These are phyloP conservation scores for Drosophila limbata DNA, from an alignment of 2,888 invertebrate genomes.

Conservation along the genomic window DNA sequence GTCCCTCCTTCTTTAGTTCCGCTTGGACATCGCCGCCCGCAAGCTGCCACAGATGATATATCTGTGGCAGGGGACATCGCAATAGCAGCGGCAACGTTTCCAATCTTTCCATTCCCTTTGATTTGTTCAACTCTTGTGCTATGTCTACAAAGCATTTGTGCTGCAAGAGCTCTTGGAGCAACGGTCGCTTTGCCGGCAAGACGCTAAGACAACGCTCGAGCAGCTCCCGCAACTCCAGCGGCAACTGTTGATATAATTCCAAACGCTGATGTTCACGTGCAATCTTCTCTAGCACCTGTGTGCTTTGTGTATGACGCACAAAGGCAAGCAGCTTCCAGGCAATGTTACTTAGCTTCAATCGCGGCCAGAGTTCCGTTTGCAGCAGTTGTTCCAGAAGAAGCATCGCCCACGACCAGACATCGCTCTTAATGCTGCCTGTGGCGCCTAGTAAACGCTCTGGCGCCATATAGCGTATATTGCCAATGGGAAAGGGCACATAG, in stretches of 20 bases:
- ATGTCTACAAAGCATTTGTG: conserved; percentile 86
- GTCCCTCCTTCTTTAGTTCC: conserved; percentile 95
- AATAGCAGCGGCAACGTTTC: conserved; percentile 82
- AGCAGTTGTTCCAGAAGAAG: conserved; percentile 93
- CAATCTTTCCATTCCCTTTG: background rate
- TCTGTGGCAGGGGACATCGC: conserved; percentile 89
- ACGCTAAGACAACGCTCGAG: conserved; percentile 91
- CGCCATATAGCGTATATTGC: conserved; percentile 91
- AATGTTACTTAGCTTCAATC: conserved; percentile 88
- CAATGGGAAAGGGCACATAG: conserved; percentile 95
- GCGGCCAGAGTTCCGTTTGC: conserved; percentile 89
- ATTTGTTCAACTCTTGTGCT: background rate
- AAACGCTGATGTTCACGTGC: conserved; percentile 91
- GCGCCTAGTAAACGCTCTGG: conserved; percentile 91
- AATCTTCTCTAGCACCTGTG: conserved; percentile 89
- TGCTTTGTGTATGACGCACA: conserved; percentile 66
- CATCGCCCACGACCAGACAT: conserved; percentile 98
- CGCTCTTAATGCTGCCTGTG: conserved; percentile 91
- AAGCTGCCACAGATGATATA: conserved; percentile 97
- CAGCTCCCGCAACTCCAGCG: conserved; percentile 85
- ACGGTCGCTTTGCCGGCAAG: conserved; percentile 87
- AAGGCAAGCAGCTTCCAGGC: conserved; percentile 90
- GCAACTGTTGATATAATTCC: conserved; percentile 72
- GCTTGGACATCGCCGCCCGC: conserved; percentile 97
- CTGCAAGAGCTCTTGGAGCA: conserved; percentile 88